Evolutionary conservation across 2,113 vertebrate species (phyloP).

Genomic region (Hippocampus mohnikei): DNA sequence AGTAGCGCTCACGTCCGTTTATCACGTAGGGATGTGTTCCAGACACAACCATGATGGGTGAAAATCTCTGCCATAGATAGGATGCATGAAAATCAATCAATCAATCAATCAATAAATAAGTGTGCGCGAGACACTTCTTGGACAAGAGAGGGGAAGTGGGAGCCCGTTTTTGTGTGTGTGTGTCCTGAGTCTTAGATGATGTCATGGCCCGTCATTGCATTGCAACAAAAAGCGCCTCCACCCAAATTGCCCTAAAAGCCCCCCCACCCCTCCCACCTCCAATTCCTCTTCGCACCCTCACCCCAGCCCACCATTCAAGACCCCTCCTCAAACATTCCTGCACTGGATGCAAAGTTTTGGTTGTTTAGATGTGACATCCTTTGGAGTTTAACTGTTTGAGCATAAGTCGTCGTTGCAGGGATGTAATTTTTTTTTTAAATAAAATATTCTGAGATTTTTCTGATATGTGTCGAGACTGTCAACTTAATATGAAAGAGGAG

Average conservation of each 20-base stretch:
- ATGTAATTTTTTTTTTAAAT: too few species aligned
- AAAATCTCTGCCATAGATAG: not conserved
- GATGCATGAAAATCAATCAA: not conserved
- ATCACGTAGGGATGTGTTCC: too few species aligned
- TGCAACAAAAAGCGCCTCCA: slow-evolving; percentile 41
- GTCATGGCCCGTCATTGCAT: slow-evolving; percentile 52
- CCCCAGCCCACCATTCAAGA: slow-evolving; percentile 33
- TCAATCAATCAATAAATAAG: too few species aligned
- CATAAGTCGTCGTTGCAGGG: too few species aligned
- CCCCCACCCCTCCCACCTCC: slow-evolving; percentile 15
- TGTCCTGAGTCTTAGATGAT: slow-evolving; percentile 50
- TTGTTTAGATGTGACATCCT: too few species aligned
- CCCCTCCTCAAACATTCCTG: slow-evolving; percentile 65
- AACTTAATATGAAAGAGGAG: too few species aligned
- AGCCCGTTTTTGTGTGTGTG: slow-evolving; percentile 19
- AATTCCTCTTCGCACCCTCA: slow-evolving; percentile 34
- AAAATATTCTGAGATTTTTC: too few species aligned
- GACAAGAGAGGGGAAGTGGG: slow-evolving; percentile 39
- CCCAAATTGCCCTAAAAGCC: slow-evolving; percentile 18
- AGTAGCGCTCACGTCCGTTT: too few species aligned
- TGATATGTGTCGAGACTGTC: too few species aligned
- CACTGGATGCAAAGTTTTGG: not conserved
- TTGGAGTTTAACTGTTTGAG: too few species aligned
- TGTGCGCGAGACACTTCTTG: slow-evolving; percentile 43
- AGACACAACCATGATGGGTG: too few species aligned